Percentiles rank a stretch among this genome's conserved stretches.
Evolutionary conservation across 2,113 vertebrate species (phyloP).

Genomic region (Microtus ochrogaster): DNA sequence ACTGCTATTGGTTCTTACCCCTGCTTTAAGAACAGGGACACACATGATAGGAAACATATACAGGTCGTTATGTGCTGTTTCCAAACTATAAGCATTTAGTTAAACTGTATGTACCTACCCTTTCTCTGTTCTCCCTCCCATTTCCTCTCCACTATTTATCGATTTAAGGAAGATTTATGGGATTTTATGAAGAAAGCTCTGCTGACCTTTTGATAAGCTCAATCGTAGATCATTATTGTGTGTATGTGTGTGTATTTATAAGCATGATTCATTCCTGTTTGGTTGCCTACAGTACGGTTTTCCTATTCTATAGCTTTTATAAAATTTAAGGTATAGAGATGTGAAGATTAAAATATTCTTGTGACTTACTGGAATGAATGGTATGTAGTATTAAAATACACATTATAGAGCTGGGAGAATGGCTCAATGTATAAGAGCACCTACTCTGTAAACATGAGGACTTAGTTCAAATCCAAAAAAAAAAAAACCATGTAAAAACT

Average conservation of each 20-base stretch:
- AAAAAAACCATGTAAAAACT: not conserved
- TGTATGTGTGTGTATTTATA: not conserved
- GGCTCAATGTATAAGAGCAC: not conserved
- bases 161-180: not conserved
- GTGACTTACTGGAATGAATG: not conserved
- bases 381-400: not conserved
- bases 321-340: not conserved
- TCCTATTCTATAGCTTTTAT: not conserved
- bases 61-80: not conserved
- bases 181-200: not conserved
- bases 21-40: not conserved
- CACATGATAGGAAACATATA: not conserved
- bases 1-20: not conserved
- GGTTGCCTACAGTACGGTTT: not conserved
- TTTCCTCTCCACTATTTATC: not conserved
- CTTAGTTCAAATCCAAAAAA: not conserved
- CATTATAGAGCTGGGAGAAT: not conserved
- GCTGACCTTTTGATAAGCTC: not conserved
- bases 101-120: not conserved
- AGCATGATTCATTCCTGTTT: not conserved
- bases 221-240: not conserved
- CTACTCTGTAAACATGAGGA: not conserved
- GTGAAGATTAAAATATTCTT: constrained; percentile 22
- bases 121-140: not conserved
- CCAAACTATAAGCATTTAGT: constrained; percentile 10